Evolutionary conservation across 2,113 vertebrate genomes (phyloP), one percentile per base, ranked within the genome.

Genomic region (Dicentrarchus labrax): DNA sequence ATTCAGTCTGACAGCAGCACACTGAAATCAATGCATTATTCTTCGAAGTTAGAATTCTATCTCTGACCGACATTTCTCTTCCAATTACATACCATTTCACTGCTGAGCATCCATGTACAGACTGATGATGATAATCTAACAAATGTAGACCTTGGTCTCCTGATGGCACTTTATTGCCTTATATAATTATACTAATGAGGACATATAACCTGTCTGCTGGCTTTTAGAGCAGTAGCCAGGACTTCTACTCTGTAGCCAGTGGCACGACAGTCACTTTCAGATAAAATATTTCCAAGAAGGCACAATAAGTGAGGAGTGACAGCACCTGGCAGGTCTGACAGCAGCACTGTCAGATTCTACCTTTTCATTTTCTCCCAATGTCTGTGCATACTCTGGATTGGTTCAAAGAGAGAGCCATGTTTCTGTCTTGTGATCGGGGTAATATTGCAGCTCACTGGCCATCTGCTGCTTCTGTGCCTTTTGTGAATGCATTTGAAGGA

Each of bases 341-440:
- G 64, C 74, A 71, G 62, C 57, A 17, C 76, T 80, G 66, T 86
- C 80, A 39, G 21, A 75, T 24, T 83, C 54, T 45, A 47, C 8
- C 13, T 70, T 64, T 77, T 64, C 57, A 72, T 87, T 71, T 39
- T 66, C 43, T 39, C 39, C 24, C 3, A 54, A 10, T 66, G 13
- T 24, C 38, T 24, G 51, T 54, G 57, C 61, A 74, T 65, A 73
- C 71, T 76, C 0, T 61, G 39, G 59, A 68, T 64, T 30, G 30
- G 43, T 61, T 71, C 68, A 71, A 70, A 75, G 8, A 39, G 61
- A n/a, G 22, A 47, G 8, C 50, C 17, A 10, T 22, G 16, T 83
- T 64, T 59, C 68, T 76, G 62, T 65, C 61, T 39, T 67, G 43
- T 74, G 84, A 82, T 74, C 62, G 67, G 75, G 75, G 48, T 85